Base-by-base conservation (phyloP, 2,113 vertebrate species). In the Ochotona curzoniae region DNA sequence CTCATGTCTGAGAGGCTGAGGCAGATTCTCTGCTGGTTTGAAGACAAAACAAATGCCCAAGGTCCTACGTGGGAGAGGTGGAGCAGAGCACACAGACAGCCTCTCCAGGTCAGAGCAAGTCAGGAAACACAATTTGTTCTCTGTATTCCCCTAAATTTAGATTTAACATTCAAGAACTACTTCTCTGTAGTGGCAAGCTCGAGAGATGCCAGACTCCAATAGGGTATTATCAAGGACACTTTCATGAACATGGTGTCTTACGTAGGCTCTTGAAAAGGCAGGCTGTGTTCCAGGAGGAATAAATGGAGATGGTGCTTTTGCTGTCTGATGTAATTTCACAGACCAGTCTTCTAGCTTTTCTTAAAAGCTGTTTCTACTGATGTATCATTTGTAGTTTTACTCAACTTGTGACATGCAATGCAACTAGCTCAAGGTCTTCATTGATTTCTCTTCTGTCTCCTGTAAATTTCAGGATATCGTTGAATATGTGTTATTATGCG, bases 321-420 rank as follows among this genome's bases (percentile, higher is more conserved):
- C 20, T 87, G 0, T 54, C 28, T 54, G 78, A 66, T 86, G n/a
- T 2, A 80, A 91, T 79, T 75, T 66, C 5, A 71, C 2, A 44
- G 63, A 80, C 11, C 11, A 57, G 25, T 73, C 80, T 63, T 30
- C 70, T 57, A 79, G 26, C 54, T 57, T 57, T 25, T 17, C 18
- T 61, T 83, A 83, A 69, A 74, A 89, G 18, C 63, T 89, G 6
- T 83, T 95, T 83, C 44, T 92, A 91, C 90, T 83, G 81, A 61
- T 23, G 6, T 66, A 69, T 60, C 7, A 23, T 74, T 86, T 70
- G 54, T 67, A 64, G 63, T 87, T 93, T 87, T 74, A 78, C 64
- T 94, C 44, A 82, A 94, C 82, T 90, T 82, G 7, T 88, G 13
- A 93, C 63, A 84, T 78, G 32, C 49, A 64, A 76, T 67, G 4